Evolutionary conservation across 2,888 invertebrate genomes (phyloP), one percentile per base, ranked within the genome.

Genomic region (Melinaea marsaeus): DNA sequence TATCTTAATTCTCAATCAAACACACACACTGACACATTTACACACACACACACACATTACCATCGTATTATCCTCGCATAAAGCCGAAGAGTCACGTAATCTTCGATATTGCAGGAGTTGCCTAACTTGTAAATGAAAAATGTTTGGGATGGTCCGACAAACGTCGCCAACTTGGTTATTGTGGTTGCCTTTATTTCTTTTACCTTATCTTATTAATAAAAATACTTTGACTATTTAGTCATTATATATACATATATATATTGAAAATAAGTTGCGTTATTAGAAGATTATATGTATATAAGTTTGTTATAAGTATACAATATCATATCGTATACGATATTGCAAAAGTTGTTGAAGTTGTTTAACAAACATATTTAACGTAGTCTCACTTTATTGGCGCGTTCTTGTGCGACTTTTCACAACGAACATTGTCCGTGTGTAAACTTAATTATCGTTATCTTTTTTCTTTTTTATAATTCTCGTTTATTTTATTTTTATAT

Each of bases 101-200:
- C 55, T 67, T 75, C 76, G 79, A 81, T 80, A 82, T 79, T 75
- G 74, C 70, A 71, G 45, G 69, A 76, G 76, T 77, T 74, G 75
- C 69, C 71, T 60, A 79, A 81, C 77, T 80, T 72, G 69, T 75
- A 81, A 80, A 82, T 81, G 83, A 83, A 82, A 83, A 83, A 83
- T 83, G 81, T 81, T 83, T 60, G 55, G 55, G 61, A 66, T 54
- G 57, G 61, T 58, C n/a, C 48, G 47, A 58, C 35, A 35, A 58
- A 58, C 51, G 51, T 51, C 51, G 51, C 32, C 51, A 51, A 51
- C 32, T 51, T 51, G 32, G 51, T 51, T 51, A 51, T 51, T 51
- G 51, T 51, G 32, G 51, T 32, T 11, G 2, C 32, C 32, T 48
- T 51, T 32, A 51, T 51, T 32, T 51, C 22, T 51, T 51, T 51